Conservation (phyloP, 2,113 vertebrate species). For the Tinamus guttatus region DNA sequence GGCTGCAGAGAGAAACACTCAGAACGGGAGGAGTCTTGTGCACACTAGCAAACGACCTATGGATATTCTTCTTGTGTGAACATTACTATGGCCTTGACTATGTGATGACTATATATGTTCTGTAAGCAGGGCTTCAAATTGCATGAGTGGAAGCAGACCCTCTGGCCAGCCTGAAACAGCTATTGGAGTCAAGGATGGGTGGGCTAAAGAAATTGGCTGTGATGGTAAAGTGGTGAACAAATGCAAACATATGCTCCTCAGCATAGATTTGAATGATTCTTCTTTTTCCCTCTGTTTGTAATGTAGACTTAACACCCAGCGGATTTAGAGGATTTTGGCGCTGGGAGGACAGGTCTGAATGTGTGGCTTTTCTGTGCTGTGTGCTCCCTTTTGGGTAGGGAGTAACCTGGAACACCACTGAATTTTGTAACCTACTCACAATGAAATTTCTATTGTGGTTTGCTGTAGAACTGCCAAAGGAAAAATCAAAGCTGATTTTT, state of each 20-base stretch:
- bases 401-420: background rate
- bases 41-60: background rate
- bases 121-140: background rate
- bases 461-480: background rate
- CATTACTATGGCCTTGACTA: background rate
- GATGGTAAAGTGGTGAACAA: background rate
- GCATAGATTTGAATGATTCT: too few species aligned
- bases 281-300: background rate
- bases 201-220: background rate
- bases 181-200: background rate
- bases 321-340: background rate
- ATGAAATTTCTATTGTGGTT: background rate
- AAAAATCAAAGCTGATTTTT: background rate
- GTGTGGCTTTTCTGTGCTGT: background rate
- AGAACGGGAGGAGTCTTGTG: background rate
- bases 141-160: rapidly evolving
- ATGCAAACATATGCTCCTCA: too few species aligned
- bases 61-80: background rate
- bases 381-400: background rate
- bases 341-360: background rate
- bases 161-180: rapidly evolving
- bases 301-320: background rate
- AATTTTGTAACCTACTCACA: background rate
- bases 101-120: background rate
- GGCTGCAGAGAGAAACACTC: background rate